phyloP scores from a whole-genome alignment of 2,888 invertebrate genomes.

The Colostygia pectinataria region DNA sequence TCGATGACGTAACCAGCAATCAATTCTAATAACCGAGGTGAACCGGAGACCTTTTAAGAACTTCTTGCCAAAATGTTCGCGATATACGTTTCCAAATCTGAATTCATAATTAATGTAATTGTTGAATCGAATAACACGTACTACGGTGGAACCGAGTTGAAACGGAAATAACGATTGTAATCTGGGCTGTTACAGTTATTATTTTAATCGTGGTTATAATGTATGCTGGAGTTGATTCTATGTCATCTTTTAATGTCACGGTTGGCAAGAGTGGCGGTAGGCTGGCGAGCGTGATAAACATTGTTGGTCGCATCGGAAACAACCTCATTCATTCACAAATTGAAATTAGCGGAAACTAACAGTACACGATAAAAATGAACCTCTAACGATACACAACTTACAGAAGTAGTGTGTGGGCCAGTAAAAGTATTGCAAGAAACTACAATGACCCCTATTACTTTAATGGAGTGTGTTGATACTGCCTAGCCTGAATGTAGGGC shows the following conservation, averaged over 20 bases:
- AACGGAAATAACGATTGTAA: conserved; percentile 31
- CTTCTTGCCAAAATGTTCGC: conserved; percentile 16
- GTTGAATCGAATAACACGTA: conserved; percentile 30
- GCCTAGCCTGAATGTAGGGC: conserved; percentile 49
- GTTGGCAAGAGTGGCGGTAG: conserved; percentile 44
- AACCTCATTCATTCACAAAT: conserved; percentile 53
- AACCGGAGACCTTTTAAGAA: conserved; percentile 26
- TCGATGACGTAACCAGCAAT: conserved; percentile 44
- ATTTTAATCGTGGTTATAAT: conserved; percentile 27
- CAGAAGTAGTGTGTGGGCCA: too few relatives aligned
- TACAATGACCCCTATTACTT: conserved; percentile 48
- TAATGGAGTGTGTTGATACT: conserved; percentile 50
- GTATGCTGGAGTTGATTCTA: conserved; percentile 28
- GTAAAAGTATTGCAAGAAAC: conserved; percentile 31
- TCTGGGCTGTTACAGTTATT: conserved; percentile 24
- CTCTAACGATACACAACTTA: conserved; percentile 31
- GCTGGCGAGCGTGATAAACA: conserved; percentile 58
- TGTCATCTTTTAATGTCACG: conserved; percentile 68
- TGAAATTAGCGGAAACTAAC: conserved; percentile 53
- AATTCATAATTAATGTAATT: conserved; percentile 21
- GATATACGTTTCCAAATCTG: conserved; percentile 14
- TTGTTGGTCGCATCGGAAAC: conserved; percentile 49
- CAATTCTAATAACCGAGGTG: conserved; percentile 31
- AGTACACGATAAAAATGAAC: conserved; percentile 31
- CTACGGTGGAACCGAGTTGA: conserved; percentile 30